These are phyloP conservation scores for Scleropages formosus DNA, from an alignment of 2,797 vertebrate genomes.

Conservation along the genomic window DNA sequence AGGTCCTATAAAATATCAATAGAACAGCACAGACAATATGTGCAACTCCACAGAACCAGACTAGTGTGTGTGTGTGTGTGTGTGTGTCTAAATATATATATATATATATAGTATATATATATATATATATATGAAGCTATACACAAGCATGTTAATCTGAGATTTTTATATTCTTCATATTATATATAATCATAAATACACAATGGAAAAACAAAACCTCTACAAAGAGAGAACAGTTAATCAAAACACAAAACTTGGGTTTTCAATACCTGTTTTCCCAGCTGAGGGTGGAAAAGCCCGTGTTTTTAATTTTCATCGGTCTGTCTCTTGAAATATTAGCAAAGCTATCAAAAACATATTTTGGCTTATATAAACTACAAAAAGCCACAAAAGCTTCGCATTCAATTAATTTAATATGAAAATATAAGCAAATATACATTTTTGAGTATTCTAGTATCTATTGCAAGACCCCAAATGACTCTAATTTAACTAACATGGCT, in stretches of 20 bases:
- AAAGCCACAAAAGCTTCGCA: slow-evolving; percentile 99
- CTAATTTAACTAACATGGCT: slow-evolving; percentile 80
- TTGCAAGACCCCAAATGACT: slow-evolving; percentile 88
- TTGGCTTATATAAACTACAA: slow-evolving; percentile 99
- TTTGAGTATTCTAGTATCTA: slow-evolving; percentile 88
- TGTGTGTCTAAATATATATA: slow-evolving; percentile 85
- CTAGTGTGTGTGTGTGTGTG: slow-evolving; percentile 87
- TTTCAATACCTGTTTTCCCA: slow-evolving; percentile 83
- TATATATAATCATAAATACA: slow-evolving; percentile 99
- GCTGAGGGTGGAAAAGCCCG: slow-evolving; percentile 86
- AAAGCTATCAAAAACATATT: slow-evolving; percentile 99
- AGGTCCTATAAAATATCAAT: slow-evolving; percentile 77
- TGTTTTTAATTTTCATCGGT: slow-evolving; percentile 66
- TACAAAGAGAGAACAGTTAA: slow-evolving; percentile 98
- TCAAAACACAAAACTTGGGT: slow-evolving; percentile 98
- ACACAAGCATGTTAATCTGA: slow-evolving; percentile 99
- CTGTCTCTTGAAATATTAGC: slow-evolving; percentile 86
- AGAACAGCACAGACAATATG: slow-evolving; percentile 85
- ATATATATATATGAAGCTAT: slow-evolving; percentile 99
- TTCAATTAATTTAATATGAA: slow-evolving; percentile 99
- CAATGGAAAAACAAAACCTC: slow-evolving; percentile 98
- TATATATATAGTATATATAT: slow-evolving; percentile 76
- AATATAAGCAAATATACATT: slow-evolving; percentile 99
- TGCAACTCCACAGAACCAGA: slow-evolving; percentile 93
- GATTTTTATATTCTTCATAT: slow-evolving; percentile 99